Percentiles rank a stretch among this genome's conserved stretches.
phyloP scores from a whole-genome alignment of 2,113 vertebrate genomes.

The Trematomus loennbergii region DNA sequence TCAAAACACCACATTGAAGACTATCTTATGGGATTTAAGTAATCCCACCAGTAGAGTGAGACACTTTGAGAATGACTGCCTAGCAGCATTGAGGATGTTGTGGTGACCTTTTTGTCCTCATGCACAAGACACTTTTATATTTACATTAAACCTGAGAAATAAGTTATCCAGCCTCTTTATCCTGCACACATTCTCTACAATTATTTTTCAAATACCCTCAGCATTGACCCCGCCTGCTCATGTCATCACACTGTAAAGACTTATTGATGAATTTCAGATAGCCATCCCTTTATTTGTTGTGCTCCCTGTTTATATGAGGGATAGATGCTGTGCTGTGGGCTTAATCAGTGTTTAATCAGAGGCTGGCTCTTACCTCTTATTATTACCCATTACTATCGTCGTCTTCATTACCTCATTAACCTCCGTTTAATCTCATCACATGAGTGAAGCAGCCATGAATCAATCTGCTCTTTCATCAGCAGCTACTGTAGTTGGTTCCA shows the following conservation, averaged over 20 bases:
- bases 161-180: background rate
- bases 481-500: slow-evolving; percentile 26
- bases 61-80: background rate
- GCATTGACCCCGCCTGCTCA: background rate
- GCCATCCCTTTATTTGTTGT: slow-evolving; percentile 4
- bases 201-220: slow-evolving; percentile 4
- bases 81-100: background rate
- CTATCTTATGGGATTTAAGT: background rate
- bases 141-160: background rate
- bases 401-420: slow-evolving; percentile 78
- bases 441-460: slow-evolving; percentile 55
- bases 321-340: slow-evolving; percentile 67
- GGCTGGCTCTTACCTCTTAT: slow-evolving; percentile 51
- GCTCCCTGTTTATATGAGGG: slow-evolving; percentile 44
- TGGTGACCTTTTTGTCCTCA: background rate
- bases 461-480: slow-evolving; percentile 43
- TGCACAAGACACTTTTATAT: background rate
- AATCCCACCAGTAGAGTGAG: background rate
- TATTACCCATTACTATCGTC: slow-evolving; percentile 61
- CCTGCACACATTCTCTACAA: background rate
- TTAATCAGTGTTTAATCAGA: slow-evolving; percentile 80
- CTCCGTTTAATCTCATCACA: slow-evolving; percentile 73
- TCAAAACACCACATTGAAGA: background rate
- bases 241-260: slow-evolving; percentile 13
- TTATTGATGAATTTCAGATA: slow-evolving; percentile 44